Conservation (phyloP, 2,113 vertebrate genomes). For the Myrmecobius fasciatus region DNA sequence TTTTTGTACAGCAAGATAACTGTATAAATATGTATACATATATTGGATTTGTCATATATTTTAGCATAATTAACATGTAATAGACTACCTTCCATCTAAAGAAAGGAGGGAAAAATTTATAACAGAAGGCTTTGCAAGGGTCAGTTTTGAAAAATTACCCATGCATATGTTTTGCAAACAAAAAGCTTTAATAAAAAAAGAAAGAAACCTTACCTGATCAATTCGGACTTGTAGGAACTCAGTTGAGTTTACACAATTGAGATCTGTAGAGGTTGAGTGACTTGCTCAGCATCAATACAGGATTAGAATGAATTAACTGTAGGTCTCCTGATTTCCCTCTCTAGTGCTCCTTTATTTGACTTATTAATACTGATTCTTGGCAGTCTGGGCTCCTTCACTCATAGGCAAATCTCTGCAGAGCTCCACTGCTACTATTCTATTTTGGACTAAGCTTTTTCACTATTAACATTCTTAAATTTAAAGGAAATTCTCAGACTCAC, state of each 20-base stretch:
- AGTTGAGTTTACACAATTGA: neutral
- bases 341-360: neutral
- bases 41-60: no score
- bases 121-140: no score
- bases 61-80: no score
- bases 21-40: no score
- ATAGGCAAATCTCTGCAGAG: slow-evolving; percentile 74
- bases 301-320: neutral
- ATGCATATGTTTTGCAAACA: no score
- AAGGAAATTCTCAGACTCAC: slow-evolving; percentile 75
- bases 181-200: no score
- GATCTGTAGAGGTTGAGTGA: neutral
- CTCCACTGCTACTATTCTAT: slow-evolving; percentile 67
- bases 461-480: slow-evolving; percentile 74
- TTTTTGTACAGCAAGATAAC: no score
- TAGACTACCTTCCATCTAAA: no score
- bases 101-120: no score
- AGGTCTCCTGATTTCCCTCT: neutral
- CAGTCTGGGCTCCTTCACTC: slow-evolving; percentile 65
- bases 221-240: neutral
- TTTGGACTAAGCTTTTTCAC: slow-evolving; percentile 75
- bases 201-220: neutral
- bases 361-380: slow-evolving; percentile 23
- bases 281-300: neutral
- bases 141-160: no score